Evolutionary conservation across 2,113 vertebrate species (phyloP).

Genomic region (Peromyscus californicus): DNA sequence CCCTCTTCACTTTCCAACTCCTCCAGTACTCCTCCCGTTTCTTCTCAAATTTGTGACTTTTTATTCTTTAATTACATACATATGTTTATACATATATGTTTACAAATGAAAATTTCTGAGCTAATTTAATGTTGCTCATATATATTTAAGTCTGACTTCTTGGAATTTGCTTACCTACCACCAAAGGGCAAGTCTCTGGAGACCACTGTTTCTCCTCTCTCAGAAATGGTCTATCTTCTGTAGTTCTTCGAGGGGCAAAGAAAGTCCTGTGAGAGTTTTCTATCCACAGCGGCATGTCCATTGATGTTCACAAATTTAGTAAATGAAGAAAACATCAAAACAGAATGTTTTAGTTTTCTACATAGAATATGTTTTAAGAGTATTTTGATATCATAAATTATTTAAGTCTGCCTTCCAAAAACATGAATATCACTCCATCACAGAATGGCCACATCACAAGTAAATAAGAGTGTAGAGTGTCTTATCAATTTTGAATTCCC

Average conservation of each 20-base stretch:
- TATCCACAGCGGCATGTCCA: not conserved
- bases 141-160: not conserved
- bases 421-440: not conserved
- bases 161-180: not conserved
- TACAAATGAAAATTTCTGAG: not conserved
- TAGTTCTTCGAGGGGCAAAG: not conserved
- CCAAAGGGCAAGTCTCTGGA: not conserved
- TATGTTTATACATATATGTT: too few relatives aligned
- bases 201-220: not conserved
- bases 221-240: not conserved
- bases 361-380: not conserved
- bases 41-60: not conserved
- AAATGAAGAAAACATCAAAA: not conserved
- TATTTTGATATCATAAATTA: not conserved
- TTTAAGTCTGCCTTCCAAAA: not conserved
- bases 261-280: not conserved
- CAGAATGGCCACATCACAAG: not conserved
- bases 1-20: not conserved
- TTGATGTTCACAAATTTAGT: not conserved
- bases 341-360: not conserved
- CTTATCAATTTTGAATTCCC: conserved; percentile 27
- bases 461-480: not conserved
- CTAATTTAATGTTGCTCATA: not conserved
- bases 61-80: not conserved
- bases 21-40: not conserved